Conservation (phyloP, 1,140 invertebrate species). For the Mya arenaria region DNA sequence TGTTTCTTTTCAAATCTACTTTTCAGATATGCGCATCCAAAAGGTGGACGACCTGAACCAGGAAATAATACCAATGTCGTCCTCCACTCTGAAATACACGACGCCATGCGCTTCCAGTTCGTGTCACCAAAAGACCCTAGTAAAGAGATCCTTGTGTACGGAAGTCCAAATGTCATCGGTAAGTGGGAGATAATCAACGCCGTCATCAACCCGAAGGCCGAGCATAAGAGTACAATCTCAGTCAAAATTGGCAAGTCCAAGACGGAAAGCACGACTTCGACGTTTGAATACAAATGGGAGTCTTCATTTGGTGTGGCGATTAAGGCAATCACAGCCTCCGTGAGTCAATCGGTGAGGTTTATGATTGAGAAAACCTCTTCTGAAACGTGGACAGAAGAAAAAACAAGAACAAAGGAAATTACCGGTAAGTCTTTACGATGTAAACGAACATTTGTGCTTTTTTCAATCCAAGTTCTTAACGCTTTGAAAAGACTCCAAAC, state of each 20-base stretch:
- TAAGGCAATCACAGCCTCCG: background rate
- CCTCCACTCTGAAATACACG: conserved; percentile 2
- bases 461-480: background rate
- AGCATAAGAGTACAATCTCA: background rate
- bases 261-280: background rate
- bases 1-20: background rate
- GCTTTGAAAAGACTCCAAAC: too few relatives aligned
- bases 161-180: background rate
- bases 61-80: background rate
- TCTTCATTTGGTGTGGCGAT: background rate
- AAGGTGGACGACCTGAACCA: background rate
- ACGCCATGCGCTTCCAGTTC: conserved; percentile 17
- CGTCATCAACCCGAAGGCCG: background rate
- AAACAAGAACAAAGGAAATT: conserved; percentile 2
- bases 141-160: conserved; percentile 3
- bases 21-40: background rate
- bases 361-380: background rate
- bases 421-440: background rate
- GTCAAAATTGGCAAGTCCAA: background rate
- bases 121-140: background rate
- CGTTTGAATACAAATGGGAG: background rate
- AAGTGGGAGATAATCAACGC: background rate
- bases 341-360: background rate
- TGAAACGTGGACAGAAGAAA: background rate
- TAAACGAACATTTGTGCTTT: background rate